Base-by-base conservation (phyloP, 2,113 vertebrate genomes). In the Dicrurus megarhynchus region DNA sequence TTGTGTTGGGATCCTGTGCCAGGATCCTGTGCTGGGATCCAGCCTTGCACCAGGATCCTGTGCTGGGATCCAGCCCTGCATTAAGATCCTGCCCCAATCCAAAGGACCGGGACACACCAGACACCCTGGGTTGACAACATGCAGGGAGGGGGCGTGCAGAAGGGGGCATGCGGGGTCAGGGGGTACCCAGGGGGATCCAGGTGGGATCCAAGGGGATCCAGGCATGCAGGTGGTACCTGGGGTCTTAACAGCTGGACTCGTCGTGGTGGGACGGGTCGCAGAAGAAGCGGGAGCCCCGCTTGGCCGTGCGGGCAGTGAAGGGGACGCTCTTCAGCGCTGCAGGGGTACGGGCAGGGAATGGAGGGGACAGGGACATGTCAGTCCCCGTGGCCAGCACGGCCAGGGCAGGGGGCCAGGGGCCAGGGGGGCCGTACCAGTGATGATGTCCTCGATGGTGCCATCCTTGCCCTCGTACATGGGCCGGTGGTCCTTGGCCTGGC, bases 251-350 rank as follows among this genome's bases (percentile, higher is more conserved):
- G 99, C 99, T 99, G 98, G 98, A 98, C 98, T 99, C 99, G 89
- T 99, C 99, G 87, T 99, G 99, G 97, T 99, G 98, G 98, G 99
- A 98, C 97, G 99, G 98, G 97, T 99, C 99, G 87, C 99, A 99
- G 99, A 99, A 99, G 99, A 99, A 99, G 97, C 99, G 98, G 90
- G 99, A 99, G 98, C 99, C 98, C 96, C 99, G 98, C 98, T 99
- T 99, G 98, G 99, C 99, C 91, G 99, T 99, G 97, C 99, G 99
- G 97, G 99, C 99, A 93, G 99, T 99, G 98, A 99, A 99, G 96
- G 99, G 99, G 95, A 99, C 99, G 91, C 99, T 99, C 99, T 99
- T 99, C 98, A 99, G 97, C 95, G 99, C 99, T 99, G 99, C 70
- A 46, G 97, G 94, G 96, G 85, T 53, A 82, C 1, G 93, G 89